Conservation (phyloP, 2,888 invertebrate species). For the Cataglyphis albicans region DNA sequence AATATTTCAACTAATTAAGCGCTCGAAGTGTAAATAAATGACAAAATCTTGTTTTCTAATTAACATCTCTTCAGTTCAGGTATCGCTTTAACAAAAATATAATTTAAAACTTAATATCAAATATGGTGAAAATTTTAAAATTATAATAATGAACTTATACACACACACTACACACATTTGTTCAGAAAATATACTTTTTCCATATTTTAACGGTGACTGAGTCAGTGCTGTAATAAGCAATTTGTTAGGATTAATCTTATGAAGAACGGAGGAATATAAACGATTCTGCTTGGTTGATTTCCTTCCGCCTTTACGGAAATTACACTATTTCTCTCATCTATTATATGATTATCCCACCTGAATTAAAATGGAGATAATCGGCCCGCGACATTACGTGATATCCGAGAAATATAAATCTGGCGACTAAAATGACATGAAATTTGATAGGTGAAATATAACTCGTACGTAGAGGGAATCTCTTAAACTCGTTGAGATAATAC, state of each 20-base stretch:
- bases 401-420: slow-evolving; percentile 23
- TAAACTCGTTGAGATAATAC: slow-evolving; percentile 12
- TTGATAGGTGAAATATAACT: not conserved
- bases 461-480: not conserved
- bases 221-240: not conserved
- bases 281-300: not conserved
- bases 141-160: not conserved
- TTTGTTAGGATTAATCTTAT: slow-evolving; percentile 12
- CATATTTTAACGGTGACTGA: not conserved
- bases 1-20: not conserved
- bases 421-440: not conserved
- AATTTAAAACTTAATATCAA: not conserved
- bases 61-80: no score
- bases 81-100: no score
- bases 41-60: not conserved
- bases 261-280: not conserved
- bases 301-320: not conserved
- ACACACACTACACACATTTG: not conserved
- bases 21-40: not conserved
- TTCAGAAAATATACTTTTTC: not conserved
- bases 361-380: slow-evolving; percentile 8
- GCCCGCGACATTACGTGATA: slow-evolving; percentile 7
- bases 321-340: not conserved
- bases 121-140: not conserved
- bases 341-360: not conserved